These are phyloP conservation scores for Coccyzus lansbergi DNA, from an alignment of 2,797 vertebrate species.

Conservation along the genomic window DNA sequence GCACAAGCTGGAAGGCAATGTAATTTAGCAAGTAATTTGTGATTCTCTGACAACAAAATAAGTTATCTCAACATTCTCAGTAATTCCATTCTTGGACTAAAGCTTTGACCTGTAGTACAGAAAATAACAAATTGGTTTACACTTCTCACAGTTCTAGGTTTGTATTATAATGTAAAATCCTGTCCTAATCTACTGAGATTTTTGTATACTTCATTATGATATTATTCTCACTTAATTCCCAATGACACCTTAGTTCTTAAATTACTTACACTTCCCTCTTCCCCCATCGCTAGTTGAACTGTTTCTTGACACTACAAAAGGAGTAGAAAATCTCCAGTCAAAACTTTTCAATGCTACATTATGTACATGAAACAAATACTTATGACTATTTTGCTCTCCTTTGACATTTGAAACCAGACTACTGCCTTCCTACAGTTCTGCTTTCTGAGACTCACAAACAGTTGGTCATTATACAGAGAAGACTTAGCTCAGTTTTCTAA, in stretches of 20 bases:
- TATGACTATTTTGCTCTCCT: neutral
- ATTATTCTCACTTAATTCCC: neutral
- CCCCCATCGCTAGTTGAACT: accelerated
- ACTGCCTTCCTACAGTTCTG: neutral
- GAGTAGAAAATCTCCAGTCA: neutral
- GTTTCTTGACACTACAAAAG: neutral
- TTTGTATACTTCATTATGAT: neutral
- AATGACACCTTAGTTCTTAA: neutral
- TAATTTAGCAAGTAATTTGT: neutral
- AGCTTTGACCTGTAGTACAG: neutral
- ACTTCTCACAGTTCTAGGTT: neutral
- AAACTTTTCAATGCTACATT: neutral
- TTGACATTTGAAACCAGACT: constrained; percentile 50
- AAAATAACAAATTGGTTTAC: neutral
- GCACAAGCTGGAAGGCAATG: constrained; percentile 7
- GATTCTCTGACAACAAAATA: neutral
- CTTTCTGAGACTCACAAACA: neutral
- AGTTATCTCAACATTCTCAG: neutral
- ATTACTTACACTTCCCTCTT: neutral
- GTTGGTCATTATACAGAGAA: neutral
- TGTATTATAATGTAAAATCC: neutral
- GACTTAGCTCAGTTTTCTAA: neutral
- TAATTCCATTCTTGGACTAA: neutral
- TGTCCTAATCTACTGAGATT: neutral
- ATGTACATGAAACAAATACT: neutral